Base-by-base conservation (phyloP, 2,888 invertebrate genomes). In the Thelaira solivaga region DNA sequence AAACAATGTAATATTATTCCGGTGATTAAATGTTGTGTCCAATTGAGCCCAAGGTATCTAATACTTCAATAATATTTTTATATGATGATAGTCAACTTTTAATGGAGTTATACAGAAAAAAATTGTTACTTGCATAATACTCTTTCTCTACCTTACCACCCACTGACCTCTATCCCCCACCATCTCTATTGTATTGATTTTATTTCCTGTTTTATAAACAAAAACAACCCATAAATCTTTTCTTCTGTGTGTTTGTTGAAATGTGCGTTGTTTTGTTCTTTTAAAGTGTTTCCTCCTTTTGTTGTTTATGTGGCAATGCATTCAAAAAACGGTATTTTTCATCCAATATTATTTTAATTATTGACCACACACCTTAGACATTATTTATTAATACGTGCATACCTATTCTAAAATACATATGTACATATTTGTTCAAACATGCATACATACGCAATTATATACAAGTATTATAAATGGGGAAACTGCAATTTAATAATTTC, bases 161-260 rank as follows among this genome's bases (percentile, higher is more conserved):
- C 47, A 29, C 29, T 64, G 55, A 72, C 55, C 55, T 64, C 45
- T 55, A 47, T 64, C 11, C 13, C 41, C 36, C 11, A 20, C 24
- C 45, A 13, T 29, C 45, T 45, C 22, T 41, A 34, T 43, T 55
- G 11, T 47, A 61, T 45, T 55, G 39, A 43, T 51, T 55, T 55
- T 43, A 24, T 45, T 36, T 20, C 16, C n/a, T 26, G 7, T 16
- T 26, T 24, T 47, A 8, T 18, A 10, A 41, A 39, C 1, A 57
- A 41, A 57, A 57, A 11, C 13, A 34, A 26, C n/a, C 47, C 16
- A 51, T 43, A 62, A 45, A 36, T 61, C 36, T 55, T 13, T 61
- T 20, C 11, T 29, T 6, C 24, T 41, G 36, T 31, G 11, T 13
- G 22, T 24, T n/a, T n/a, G n/a, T n/a, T n/a, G n/a, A 71, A 4